These are phyloP conservation scores for Bemisia tabaci DNA, from an alignment of 1,140 invertebrate genomes.

Conservation along the genomic window DNA sequence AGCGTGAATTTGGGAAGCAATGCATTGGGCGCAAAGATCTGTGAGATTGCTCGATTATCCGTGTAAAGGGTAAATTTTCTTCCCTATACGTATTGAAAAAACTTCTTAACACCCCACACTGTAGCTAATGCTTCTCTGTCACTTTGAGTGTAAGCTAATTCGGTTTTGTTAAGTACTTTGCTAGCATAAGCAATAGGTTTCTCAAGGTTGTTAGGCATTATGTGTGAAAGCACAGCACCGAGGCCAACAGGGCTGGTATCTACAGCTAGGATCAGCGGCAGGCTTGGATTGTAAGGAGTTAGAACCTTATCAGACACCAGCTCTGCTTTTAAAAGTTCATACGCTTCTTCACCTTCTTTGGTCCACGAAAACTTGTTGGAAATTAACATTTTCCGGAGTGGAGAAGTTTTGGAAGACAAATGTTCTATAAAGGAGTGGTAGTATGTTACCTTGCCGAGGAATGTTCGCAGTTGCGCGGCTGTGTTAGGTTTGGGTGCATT, in stretches of 20 bases:
- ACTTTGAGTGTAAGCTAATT: conserved; percentile 30
- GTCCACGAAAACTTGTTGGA: conserved; percentile 21
- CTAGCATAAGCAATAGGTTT: conserved; percentile 33
- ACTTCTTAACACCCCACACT: conserved; percentile 28
- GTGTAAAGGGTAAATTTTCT: conserved; percentile 4
- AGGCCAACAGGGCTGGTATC: no score
- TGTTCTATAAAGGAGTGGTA: conserved; percentile 24
- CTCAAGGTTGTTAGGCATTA: no score
- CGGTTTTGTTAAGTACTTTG: conserved; percentile 24
- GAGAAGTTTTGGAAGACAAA: conserved; percentile 10
- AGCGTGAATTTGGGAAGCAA: conserved; percentile 4
- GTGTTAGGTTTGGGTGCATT: conserved; percentile 11
- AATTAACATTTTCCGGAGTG: conserved; percentile 14
- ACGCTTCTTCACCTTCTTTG: conserved; percentile 22
- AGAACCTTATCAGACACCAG: conserved; percentile 14
- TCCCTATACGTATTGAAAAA: conserved; percentile 25
- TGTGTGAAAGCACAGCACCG: conserved; percentile 34
- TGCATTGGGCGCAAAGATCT: conserved; percentile 11
- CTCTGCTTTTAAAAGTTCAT: conserved; percentile 30
- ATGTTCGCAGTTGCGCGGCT: conserved; percentile 16
- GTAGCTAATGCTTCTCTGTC: conserved; percentile 34
- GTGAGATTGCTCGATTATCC: background rate
- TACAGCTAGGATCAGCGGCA: conserved; percentile 30
- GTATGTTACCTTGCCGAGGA: conserved; percentile 27
- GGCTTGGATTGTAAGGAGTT: conserved; percentile 28